Evolutionary conservation across 1,140 invertebrate genomes (phyloP).

Genomic region (Brachionus plicatilis): DNA sequence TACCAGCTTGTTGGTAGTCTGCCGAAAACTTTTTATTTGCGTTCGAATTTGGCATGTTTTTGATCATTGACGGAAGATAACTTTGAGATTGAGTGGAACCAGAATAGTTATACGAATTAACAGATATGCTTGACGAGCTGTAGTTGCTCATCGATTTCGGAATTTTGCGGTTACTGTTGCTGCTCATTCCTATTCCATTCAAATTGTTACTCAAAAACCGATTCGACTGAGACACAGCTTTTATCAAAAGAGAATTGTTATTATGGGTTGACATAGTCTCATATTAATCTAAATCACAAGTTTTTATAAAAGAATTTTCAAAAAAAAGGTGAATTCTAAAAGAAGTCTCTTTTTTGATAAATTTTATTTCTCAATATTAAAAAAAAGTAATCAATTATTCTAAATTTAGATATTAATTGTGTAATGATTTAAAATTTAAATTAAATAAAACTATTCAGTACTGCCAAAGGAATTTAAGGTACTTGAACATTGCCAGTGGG

Average conservation of each 20-base stretch:
- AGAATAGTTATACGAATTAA: not conserved
- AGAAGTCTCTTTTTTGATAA: not conserved
- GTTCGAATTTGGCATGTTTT: not conserved
- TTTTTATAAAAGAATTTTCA: not conserved
- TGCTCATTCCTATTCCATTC: conserved; percentile 4
- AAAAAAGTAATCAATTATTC: not conserved
- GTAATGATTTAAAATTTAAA: not conserved
- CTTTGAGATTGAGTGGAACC: conserved; percentile 10
- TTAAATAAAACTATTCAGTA: not conserved
- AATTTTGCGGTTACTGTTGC: not conserved
- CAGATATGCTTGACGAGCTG: not conserved
- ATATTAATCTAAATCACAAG: conserved; percentile 3
- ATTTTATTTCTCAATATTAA: not conserved
- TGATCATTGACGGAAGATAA: conserved; percentile 31
- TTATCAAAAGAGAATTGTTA: not conserved
- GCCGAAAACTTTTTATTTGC: conserved; percentile 13
- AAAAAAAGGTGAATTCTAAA: not conserved
- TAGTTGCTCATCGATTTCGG: conserved; percentile 21
- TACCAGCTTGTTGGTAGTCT: conserved; percentile 34
- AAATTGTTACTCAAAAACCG: not conserved
- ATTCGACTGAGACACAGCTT: not conserved
- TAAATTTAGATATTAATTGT: not conserved
- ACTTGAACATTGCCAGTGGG: not conserved
- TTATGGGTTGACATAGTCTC: conserved; percentile 12
- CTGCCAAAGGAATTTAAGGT: not conserved